These are phyloP conservation scores for Mythimna pallens DNA, from an alignment of 2,888 invertebrate genomes.

Conservation along the genomic window DNA sequence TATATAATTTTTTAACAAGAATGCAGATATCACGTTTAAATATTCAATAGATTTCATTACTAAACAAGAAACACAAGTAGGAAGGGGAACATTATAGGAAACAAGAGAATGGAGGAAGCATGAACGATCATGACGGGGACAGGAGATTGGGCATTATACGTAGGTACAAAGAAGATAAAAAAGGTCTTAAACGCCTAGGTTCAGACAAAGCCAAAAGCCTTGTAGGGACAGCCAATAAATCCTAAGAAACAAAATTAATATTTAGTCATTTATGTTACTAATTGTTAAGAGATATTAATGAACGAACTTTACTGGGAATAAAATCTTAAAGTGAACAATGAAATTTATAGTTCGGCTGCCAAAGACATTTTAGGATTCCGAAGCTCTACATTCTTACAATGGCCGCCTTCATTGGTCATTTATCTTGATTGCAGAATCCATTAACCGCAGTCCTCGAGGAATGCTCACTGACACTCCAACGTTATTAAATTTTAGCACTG, in stretches of 20 bases:
- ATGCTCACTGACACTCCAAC: slow-evolving; percentile 9
- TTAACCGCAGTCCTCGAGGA: slow-evolving; percentile 14
- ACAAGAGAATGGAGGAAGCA: no score
- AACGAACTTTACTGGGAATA: neutral
- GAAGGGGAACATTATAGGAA: no score
- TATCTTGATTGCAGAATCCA: slow-evolving; percentile 39
- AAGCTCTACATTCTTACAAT: slow-evolving; percentile 30
- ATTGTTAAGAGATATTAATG: neutral
- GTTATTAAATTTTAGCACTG: slow-evolving; percentile 4
- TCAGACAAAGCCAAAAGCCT: neutral
- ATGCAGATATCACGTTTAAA: no score
- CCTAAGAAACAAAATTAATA: no score
- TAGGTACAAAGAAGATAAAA: no score
- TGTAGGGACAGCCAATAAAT: no score
- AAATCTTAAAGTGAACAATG: neutral
- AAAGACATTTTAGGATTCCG: slow-evolving; percentile 14
- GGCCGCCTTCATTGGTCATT: slow-evolving; percentile 18
- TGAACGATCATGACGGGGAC: no score
- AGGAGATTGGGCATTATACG: no score
- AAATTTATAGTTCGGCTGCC: neutral
- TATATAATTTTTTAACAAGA: no score
- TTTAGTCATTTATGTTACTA: no score
- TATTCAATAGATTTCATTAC: no score
- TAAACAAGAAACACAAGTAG: no score
- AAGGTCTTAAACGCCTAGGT: neutral